Base-by-base conservation (phyloP, 2,888 invertebrate species). In the Zele albiditarsus region DNA sequence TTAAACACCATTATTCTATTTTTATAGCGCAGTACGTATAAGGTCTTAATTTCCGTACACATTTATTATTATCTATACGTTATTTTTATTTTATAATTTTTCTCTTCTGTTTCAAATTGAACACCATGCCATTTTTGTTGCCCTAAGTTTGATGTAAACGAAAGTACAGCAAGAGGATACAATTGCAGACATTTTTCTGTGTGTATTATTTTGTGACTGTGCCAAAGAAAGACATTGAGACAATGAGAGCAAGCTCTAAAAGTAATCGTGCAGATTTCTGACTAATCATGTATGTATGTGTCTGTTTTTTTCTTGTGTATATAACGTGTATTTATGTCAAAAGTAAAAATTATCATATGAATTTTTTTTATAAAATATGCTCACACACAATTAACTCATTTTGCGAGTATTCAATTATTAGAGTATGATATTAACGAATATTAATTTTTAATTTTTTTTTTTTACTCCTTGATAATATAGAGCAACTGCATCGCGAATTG, bases 1-100 rank as follows among this genome's bases (percentile, higher is more conserved):
- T 53, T 20, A 53, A n/a, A 63, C 63, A 75, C 77, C 62, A 58
- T 75, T 33, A 67, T 28, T 49, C 53, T 58, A 53, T 65, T 27
- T 63, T 53, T 20, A 53, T 71, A 67, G 73, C 66, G 69, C 74
- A 72, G 66, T 80, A 79, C 79, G 79, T 80, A 80, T 75, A 58
- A 74, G 75, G 72, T 79, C 72, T 75, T 67, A 73, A 78, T 76
- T 74, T 76, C 65, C 65, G 68, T 57, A 70, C 62, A 62, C 68
- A 68, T 67, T 42, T 70, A 42, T 71, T 74, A 46, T 46, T 76
- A 74, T 63, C 62, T 57, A 31, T 71, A 33, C 58, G 71, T 76
- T 69, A 74, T 53, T 71, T 73, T 57, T 57, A 42, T 70, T 42
- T 25, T 33, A 31, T 63, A 16, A 57, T 58, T 73, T 49, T 1